Evolutionary conservation across 2,888 invertebrate species (phyloP).

Genomic region (Tubulanus polymorphus): DNA sequence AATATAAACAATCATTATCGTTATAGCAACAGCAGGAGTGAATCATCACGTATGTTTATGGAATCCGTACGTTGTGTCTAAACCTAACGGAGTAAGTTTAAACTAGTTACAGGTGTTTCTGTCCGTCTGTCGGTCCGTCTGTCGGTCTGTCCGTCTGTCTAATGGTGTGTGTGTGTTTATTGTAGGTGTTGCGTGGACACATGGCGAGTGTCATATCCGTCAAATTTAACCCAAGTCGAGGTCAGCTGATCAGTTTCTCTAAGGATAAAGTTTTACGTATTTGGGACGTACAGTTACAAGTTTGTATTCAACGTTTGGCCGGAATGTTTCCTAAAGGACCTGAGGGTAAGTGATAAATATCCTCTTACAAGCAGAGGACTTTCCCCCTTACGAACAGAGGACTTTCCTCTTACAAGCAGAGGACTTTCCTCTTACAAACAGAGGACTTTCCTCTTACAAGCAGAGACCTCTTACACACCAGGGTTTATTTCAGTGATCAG

Average conservation of each 20-base stretch:
- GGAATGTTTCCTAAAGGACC: slow-evolving; percentile 53
- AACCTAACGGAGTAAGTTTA: slow-evolving; percentile 51
- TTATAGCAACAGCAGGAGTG: slow-evolving; percentile 50
- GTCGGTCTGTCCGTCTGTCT: background rate
- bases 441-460: too few relatives aligned
- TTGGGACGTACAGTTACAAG: slow-evolving; percentile 54
- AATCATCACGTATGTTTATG: slow-evolving; percentile 52
- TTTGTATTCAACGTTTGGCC: slow-evolving; percentile 52
- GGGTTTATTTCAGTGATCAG: slow-evolving; percentile 33
- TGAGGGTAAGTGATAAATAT: slow-evolving; percentile 43
- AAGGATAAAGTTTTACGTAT: slow-evolving; percentile 53
- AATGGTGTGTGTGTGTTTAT: background rate
- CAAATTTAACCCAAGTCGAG: slow-evolving; percentile 46
- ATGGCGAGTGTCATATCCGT: slow-evolving; percentile 53
- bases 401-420: too few relatives aligned
- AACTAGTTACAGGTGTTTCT: background rate
- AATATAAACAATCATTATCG: too few relatives aligned
- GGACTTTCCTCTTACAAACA: too few relatives aligned
- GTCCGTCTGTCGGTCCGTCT: background rate
- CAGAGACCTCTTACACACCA: too few relatives aligned
- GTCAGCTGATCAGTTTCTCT: slow-evolving; percentile 52
- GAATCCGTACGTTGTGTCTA: slow-evolving; percentile 53
- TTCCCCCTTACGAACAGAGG: too few relatives aligned
- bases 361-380: too few relatives aligned
- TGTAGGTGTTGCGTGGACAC: slow-evolving; percentile 50